A percentile compares a stretch with the other conserved stretches of the same genome.
phyloP scores from a whole-genome alignment of 2,113 vertebrate species.

The Tachysurus fulvidraco region DNA sequence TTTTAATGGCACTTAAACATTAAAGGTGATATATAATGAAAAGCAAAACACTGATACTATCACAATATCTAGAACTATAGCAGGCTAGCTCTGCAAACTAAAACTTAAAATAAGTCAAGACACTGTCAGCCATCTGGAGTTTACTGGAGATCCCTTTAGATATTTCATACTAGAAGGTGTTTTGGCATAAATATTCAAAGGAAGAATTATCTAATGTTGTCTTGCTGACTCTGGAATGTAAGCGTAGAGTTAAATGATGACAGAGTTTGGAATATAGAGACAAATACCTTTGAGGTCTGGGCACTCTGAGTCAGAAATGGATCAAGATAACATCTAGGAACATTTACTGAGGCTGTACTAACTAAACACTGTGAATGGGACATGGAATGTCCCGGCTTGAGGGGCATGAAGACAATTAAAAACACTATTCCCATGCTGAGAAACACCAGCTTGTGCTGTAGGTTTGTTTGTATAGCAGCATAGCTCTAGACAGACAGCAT shows the following conservation, averaged over 20 bases:
- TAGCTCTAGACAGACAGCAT: not conserved
- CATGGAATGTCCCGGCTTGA: not conserved
- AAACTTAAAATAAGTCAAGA: not conserved
- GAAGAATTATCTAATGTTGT: not conserved
- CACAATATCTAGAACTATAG: not conserved
- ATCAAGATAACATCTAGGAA: not conserved
- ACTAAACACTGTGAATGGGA: not conserved
- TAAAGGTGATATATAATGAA: not conserved
- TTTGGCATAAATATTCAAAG: not conserved
- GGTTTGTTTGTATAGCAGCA: not conserved
- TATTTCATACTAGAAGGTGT: not conserved
- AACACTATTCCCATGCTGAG: not conserved
- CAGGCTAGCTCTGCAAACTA: not conserved
- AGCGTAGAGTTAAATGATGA: not conserved
- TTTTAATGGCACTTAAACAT: not conserved
- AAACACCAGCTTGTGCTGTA: not conserved
- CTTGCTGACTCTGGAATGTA: not conserved
- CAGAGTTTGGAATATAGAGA: not conserved
- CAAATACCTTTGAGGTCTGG: not conserved
- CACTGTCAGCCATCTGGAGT: not conserved
- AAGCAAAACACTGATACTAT: not conserved
- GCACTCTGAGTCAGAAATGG: not conserved
- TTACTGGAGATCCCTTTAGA: not conserved
- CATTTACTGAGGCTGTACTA: constrained; percentile 3
- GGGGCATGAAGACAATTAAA: not conserved